Evolutionary conservation across 2,797 vertebrate genomes (phyloP).

Genomic region (Peromyscus aztecus): DNA sequence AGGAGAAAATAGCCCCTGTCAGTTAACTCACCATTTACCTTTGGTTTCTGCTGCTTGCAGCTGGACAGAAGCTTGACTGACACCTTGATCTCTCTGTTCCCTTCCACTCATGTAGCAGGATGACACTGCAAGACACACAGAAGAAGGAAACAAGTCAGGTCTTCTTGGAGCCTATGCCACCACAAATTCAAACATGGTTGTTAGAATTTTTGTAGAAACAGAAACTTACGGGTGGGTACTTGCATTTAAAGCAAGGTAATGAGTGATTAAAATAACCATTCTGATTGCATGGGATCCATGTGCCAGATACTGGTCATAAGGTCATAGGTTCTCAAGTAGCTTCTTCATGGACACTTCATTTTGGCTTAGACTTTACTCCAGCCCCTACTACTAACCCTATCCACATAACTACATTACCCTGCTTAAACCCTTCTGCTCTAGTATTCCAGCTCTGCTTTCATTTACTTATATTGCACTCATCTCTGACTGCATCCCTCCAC

Average conservation of each 20-base stretch:
- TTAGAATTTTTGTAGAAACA: constrained; percentile 9
- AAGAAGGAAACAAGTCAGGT: background rate
- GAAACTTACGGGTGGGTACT: background rate
- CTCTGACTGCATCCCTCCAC: background rate
- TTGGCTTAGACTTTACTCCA: background rate
- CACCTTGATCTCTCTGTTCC: background rate
- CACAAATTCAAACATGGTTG: background rate
- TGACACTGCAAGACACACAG: background rate
- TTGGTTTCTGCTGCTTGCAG: background rate
- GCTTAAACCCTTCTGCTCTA: background rate
- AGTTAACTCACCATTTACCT: background rate
- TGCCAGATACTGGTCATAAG: background rate
- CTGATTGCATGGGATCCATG: background rate
- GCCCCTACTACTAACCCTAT: background rate
- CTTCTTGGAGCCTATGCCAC: background rate
- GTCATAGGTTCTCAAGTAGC: background rate
- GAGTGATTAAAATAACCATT: background rate
- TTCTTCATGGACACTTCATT: background rate
- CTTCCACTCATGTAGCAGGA: background rate
- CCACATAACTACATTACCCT: background rate
- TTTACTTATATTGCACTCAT: background rate
- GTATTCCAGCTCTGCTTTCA: background rate
- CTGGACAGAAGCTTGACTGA: background rate
- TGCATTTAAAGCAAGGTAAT: constrained; percentile 43
- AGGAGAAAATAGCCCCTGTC: background rate